Evolutionary conservation across 2,797 vertebrate genomes (phyloP).

Genomic region (Acanthurus leucopareius): DNA sequence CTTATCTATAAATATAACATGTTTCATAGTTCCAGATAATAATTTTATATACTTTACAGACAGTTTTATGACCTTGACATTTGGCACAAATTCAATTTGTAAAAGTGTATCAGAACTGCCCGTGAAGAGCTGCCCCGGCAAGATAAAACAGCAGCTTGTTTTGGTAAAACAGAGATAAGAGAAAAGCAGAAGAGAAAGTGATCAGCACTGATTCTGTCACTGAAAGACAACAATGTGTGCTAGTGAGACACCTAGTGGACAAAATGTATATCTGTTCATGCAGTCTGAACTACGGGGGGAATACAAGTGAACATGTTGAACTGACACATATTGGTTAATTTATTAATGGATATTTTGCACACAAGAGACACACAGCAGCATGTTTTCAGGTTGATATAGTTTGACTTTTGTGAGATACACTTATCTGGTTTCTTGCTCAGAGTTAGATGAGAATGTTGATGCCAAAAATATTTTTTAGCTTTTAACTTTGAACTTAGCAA

Average conservation of each 20-base stretch:
- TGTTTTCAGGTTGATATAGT: not conserved
- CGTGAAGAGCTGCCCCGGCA: not conserved
- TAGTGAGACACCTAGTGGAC: constrained; percentile 66
- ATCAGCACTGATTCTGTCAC: not conserved
- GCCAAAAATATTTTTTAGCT: not conserved
- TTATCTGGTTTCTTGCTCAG: not conserved
- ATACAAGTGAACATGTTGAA: not conserved
- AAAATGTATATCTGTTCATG: constrained; percentile 17
- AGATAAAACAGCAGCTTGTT: constrained; percentile 5
- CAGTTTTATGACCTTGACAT: constrained; percentile 16
- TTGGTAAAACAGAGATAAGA: not conserved
- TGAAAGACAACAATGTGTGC: constrained; percentile 6
- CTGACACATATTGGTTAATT: not conserved
- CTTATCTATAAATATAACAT: not conserved
- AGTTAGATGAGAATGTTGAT: not conserved
- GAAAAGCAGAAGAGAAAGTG: not conserved
- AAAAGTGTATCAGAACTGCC: not conserved
- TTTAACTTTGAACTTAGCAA: too few relatives aligned
- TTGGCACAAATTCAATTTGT: not conserved
- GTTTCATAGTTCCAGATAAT: not conserved
- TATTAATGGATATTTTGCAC: constrained; percentile 27
- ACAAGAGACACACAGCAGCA: constrained; percentile 5
- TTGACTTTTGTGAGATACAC: not conserved
- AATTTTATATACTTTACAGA: not conserved
- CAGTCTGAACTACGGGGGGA: not conserved